phyloP scores from a whole-genome alignment of 2,113 vertebrate genomes.

The Cygnus buccinator region DNA sequence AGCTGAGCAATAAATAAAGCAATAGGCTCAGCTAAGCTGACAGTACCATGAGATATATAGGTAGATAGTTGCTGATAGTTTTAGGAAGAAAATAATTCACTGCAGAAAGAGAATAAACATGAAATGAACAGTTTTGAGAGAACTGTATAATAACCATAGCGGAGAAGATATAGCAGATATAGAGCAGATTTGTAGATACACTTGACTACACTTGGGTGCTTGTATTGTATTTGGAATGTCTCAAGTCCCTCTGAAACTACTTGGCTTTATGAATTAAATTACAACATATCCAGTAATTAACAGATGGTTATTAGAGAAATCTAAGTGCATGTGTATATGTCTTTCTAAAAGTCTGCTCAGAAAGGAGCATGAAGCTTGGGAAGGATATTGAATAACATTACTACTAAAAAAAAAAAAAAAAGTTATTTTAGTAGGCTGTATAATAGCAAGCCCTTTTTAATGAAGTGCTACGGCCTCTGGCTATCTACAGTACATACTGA shows the following conservation, averaged over 20 bases:
- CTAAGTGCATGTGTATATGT: background rate
- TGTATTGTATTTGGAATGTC: background rate
- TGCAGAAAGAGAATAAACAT: background rate
- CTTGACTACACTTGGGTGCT: background rate
- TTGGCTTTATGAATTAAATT: background rate
- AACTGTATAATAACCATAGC: fast-evolving
- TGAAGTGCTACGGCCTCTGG: background rate
- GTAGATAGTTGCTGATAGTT: background rate
- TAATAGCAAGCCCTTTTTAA: background rate
- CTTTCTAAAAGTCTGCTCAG: background rate
- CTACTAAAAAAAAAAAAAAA: background rate
- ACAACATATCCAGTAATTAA: background rate
- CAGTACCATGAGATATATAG: background rate
- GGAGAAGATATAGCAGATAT: background rate
- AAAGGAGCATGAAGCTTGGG: background rate
- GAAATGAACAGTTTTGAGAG: background rate
- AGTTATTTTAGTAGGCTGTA: background rate
- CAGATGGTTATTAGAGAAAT: background rate
- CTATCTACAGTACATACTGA: background rate
- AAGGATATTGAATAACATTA: background rate
- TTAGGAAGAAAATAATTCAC: background rate
- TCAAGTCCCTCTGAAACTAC: background rate
- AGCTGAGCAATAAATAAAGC: background rate
- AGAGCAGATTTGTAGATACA: background rate
- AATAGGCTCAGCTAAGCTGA: background rate